Percentiles rank a stretch among this genome's conserved stretches.
These are phyloP conservation scores for Alligator mississippiensis DNA, from an alignment of 2,113 vertebrate species.

Conservation along the genomic window DNA sequence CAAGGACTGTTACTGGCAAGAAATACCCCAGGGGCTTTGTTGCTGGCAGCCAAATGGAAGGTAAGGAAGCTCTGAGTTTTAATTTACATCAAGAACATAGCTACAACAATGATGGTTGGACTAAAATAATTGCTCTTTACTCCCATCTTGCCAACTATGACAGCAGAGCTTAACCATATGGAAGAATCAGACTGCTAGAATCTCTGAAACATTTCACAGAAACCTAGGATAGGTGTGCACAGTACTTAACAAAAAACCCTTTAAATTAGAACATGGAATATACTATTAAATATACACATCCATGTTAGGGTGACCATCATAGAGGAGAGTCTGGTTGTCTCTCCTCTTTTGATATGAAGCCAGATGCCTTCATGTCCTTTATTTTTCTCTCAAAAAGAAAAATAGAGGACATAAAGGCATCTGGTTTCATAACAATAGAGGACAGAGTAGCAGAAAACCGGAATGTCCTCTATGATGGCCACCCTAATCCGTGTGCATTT, in stretches of 20 bases:
- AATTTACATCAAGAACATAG: neutral
- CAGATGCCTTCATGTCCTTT: no score
- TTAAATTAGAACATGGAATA: neutral
- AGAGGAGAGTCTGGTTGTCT: no score
- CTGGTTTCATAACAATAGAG: no score
- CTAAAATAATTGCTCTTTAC: neutral
- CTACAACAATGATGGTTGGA: neutral
- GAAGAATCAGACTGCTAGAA: neutral
- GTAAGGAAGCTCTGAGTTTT: neutral
- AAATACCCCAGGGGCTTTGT: neutral
- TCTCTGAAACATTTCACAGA: neutral
- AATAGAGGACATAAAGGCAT: no score
- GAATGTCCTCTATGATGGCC: no score
- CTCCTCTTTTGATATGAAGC: no score
- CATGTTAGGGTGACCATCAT: neutral
- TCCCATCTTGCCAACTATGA: neutral
- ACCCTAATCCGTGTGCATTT: neutral
- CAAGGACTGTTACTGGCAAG: neutral
- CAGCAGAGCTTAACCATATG: neutral
- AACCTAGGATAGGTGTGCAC: neutral
- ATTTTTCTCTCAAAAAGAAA: no score
- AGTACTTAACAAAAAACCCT: neutral
- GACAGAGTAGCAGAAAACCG: no score
- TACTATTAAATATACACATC: neutral
- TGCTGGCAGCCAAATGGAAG: neutral